phyloP scores from a whole-genome alignment of 2,888 invertebrate genomes.

The Diarsia dahlii region DNA sequence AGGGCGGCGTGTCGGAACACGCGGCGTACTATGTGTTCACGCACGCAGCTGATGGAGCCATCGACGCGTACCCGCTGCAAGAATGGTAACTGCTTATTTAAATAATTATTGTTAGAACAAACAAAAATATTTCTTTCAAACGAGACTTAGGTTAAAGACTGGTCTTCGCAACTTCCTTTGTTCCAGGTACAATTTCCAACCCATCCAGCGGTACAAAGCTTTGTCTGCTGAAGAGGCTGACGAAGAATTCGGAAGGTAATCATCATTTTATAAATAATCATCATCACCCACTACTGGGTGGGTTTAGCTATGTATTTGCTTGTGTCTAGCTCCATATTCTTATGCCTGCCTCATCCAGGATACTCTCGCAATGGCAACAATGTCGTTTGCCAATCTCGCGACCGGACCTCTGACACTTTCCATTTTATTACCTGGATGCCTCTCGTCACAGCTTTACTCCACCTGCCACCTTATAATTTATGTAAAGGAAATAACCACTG shows the following conservation, averaged over 20 bases:
- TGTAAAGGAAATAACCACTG: neutral
- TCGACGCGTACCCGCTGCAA: conserved; percentile 98
- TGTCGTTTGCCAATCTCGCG: too few relatives aligned
- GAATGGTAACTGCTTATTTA: conserved; percentile 93
- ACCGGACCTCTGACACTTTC: too few relatives aligned
- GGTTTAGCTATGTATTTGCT: too few relatives aligned
- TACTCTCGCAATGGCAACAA: too few relatives aligned
- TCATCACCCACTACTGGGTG: too few relatives aligned
- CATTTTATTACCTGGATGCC: too few relatives aligned
- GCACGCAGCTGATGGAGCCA: conserved; percentile 98
- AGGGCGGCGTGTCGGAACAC: conserved; percentile 99
- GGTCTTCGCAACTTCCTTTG: neutral
- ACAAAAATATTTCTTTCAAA: too few relatives aligned
- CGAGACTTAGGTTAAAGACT: too few relatives aligned
- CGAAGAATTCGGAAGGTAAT: conserved; percentile 96
- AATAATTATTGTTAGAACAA: too few relatives aligned
- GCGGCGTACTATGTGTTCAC: conserved; percentile 99
- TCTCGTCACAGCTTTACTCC: too few relatives aligned
- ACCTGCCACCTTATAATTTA: neutral
- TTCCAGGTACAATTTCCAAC: conserved; percentile 96
- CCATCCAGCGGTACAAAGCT: conserved; percentile 97
- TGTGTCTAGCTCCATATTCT: too few relatives aligned
- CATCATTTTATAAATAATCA: neutral
- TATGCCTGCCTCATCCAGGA: too few relatives aligned
- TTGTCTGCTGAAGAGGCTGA: conserved; percentile 99